These are phyloP conservation scores for Patella ulyssiponensis DNA, from an alignment of 2,888 invertebrate species.

Conservation along the genomic window DNA sequence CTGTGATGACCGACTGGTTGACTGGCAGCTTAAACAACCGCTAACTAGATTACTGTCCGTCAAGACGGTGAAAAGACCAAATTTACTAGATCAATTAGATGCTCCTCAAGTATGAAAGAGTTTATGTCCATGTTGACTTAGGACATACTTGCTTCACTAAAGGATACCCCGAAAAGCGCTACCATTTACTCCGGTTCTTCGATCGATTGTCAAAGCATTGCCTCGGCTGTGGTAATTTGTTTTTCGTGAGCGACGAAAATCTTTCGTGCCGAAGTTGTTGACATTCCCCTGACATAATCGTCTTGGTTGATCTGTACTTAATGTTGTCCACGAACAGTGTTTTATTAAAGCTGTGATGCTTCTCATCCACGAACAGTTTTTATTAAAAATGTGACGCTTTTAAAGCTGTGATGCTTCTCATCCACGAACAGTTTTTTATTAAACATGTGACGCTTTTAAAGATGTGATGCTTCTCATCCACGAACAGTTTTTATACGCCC, in stretches of 20 bases:
- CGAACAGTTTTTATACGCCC: no score
- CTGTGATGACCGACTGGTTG: no score
- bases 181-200: neutral
- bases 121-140: slow-evolving; percentile 3
- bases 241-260: slow-evolving; percentile 11
- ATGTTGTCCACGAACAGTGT: neutral
- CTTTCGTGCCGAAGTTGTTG: slow-evolving; percentile 4
- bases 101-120: slow-evolving; percentile 3
- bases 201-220: slow-evolving; percentile 11
- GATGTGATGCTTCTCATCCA: no score
- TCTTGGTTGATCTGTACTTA: neutral
- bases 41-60: slow-evolving; percentile 9
- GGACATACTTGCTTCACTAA: neutral
- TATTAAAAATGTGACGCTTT: no score
- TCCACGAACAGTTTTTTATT: no score
- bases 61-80: neutral
- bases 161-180: neutral
- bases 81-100: slow-evolving; percentile 4
- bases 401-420: no score
- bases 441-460: no score
- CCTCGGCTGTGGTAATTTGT: slow-evolving; percentile 7
- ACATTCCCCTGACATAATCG: slow-evolving; percentile 7
- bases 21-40: neutral
- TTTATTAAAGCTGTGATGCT: no score
- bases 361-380: no score